A percentile compares a stretch with the other conserved stretches of the same genome.
Evolutionary conservation across 2,888 invertebrate species (phyloP).

Genomic region (Eilema caniola): DNA sequence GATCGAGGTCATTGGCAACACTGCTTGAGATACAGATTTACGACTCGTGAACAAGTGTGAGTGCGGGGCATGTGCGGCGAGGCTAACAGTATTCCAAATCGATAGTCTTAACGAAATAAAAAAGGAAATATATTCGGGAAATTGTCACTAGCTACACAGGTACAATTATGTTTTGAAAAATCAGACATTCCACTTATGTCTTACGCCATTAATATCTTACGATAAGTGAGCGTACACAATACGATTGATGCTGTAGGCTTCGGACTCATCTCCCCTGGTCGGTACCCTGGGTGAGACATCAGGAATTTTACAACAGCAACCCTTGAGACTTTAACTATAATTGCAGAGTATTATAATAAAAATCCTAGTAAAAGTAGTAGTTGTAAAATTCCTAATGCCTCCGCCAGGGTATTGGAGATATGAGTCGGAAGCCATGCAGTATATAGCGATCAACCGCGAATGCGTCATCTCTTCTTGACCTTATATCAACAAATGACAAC

Average conservation of each 20-base stretch:
- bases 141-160: slow-evolving; percentile 86
- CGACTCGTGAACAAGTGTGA: too few species aligned
- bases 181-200: slow-evolving; percentile 79
- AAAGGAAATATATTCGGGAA: slow-evolving; percentile 65
- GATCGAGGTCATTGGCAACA: too few species aligned
- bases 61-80: too few species aligned
- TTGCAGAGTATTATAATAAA: too few species aligned
- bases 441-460: slow-evolving; percentile 44
- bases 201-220: slow-evolving; percentile 74
- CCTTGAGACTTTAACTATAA: too few species aligned
- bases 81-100: slow-evolving; percentile 78
- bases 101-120: slow-evolving; percentile 53
- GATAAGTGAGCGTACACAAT: slow-evolving; percentile 49
- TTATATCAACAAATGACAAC: slow-evolving; percentile 71
- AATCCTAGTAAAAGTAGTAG: too few species aligned
- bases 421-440: slow-evolving; percentile 14
- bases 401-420: too few species aligned
- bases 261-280: too few species aligned
- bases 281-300: too few species aligned
- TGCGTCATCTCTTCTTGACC: slow-evolving; percentile 55
- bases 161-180: slow-evolving; percentile 73
- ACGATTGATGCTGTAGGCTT: slow-evolving; percentile 31
- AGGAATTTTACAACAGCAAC: too few species aligned
- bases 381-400: too few species aligned
- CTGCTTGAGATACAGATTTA: too few species aligned